A percentile compares a stretch with the other conserved stretches of the same genome.
phyloP scores from a whole-genome alignment of 2,797 vertebrate genomes.

The Masticophis lateralis region DNA sequence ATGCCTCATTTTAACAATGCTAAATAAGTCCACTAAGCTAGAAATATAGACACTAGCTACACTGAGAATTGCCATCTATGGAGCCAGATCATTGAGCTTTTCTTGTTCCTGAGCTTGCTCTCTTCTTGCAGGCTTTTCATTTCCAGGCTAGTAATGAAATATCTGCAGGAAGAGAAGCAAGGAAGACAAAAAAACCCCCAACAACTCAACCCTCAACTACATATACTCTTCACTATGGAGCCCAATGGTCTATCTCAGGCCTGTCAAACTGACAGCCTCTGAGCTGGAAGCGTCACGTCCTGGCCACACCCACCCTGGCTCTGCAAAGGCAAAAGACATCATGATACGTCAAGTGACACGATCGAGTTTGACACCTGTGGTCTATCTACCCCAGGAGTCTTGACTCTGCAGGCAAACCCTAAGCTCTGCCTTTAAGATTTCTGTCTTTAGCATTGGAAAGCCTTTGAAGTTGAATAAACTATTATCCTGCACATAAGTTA shows the following conservation, averaged over 20 bases:
- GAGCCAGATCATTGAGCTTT: neutral
- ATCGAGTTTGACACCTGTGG: no score
- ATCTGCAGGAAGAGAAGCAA: neutral
- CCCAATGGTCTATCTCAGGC: neutral
- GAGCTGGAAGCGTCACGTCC: rapidly evolving
- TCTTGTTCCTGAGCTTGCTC: neutral
- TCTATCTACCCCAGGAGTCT: neutral
- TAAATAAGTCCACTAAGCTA: neutral
- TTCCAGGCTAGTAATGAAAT: neutral
- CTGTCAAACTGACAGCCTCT: no score
- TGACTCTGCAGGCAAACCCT: neutral
- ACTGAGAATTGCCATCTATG: neutral
- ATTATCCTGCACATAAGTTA: neutral
- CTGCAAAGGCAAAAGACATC: no score
- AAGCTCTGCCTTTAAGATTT: neutral
- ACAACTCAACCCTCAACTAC: neutral
- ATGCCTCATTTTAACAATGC: neutral
- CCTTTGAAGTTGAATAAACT: neutral
- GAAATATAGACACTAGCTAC: neutral
- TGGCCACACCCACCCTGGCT: no score
- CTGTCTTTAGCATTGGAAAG: neutral
- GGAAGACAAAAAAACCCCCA: neutral
- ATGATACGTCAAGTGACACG: rapidly evolving
- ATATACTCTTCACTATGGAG: neutral
- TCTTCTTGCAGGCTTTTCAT: neutral